phyloP scores from a whole-genome alignment of 2,113 vertebrate species.

The Girardinichthys multiradiatus region DNA sequence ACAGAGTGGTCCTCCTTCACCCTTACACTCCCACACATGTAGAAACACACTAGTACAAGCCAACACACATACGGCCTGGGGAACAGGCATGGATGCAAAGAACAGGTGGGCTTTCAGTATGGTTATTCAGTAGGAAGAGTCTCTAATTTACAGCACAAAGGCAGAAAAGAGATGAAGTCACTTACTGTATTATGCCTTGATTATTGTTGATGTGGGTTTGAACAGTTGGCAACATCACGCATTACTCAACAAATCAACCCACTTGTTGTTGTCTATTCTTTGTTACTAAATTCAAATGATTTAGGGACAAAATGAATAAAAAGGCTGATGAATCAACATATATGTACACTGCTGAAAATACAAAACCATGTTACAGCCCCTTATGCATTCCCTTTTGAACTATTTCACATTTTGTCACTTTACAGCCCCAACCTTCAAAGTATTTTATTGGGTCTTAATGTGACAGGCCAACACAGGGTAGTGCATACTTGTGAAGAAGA shows the following conservation, averaged over 20 bases:
- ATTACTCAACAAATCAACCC: slow-evolving; percentile 7
- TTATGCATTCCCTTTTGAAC: too few species aligned
- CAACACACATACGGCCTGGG: slow-evolving; percentile 48
- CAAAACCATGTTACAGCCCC: too few species aligned
- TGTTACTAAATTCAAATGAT: slow-evolving; percentile 14
- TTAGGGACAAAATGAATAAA: not conserved
- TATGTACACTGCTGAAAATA: not conserved
- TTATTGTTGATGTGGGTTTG: slow-evolving; percentile 21
- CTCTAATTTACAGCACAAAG: slow-evolving; percentile 30
- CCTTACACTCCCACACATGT: slow-evolving; percentile 69
- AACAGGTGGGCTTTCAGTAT: slow-evolving; percentile 52
- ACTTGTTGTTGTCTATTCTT: slow-evolving; percentile 6
- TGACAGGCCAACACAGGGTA: too few species aligned
- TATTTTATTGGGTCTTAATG: too few species aligned
- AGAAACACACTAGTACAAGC: slow-evolving; percentile 18
- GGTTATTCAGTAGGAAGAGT: slow-evolving; percentile 57
- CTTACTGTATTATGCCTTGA: slow-evolving; percentile 22
- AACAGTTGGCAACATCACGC: slow-evolving; percentile 23
- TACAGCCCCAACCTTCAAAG: too few species aligned
- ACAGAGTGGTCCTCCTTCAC: slow-evolving; percentile 74
- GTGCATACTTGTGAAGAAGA: too few species aligned
- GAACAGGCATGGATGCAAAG: slow-evolving; percentile 44
- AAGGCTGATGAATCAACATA: too few species aligned
- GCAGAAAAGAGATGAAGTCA: slow-evolving; percentile 47
- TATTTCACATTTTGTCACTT: too few species aligned